Percentiles rank a stretch among this genome's conserved stretches.
Evolutionary conservation across 2,888 invertebrate genomes (phyloP).

Genomic region (Parnassius smintheus): DNA sequence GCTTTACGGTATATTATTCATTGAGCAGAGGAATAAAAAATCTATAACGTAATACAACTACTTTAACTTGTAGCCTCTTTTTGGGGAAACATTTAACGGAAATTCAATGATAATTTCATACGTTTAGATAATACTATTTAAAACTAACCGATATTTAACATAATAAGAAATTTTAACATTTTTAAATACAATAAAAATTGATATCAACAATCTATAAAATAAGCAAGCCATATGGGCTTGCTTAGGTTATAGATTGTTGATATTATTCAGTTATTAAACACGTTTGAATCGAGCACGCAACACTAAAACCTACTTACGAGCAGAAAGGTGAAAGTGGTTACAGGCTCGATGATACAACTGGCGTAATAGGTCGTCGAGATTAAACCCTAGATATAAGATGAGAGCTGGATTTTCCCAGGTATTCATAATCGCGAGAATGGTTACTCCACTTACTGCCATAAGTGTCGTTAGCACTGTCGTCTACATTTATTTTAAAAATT

Average conservation of each 20-base stretch:
- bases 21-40: too few species aligned
- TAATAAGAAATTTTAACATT: not conserved
- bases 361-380: constrained; percentile 63
- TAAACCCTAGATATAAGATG: constrained; percentile 40
- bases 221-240: not conserved
- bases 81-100: too few species aligned
- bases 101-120: too few species aligned
- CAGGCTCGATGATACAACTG: constrained; percentile 58
- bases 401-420: constrained; percentile 29
- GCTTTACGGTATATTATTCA: too few species aligned
- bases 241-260: too few species aligned
- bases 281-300: constrained; percentile 30
- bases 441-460: constrained; percentile 17
- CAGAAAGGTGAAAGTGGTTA: constrained; percentile 58
- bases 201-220: not conserved
- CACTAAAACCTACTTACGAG: constrained; percentile 46
- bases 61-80: too few species aligned
- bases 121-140: too few species aligned
- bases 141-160: too few species aligned
- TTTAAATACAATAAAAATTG: constrained; percentile 1
- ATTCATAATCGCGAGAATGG: constrained; percentile 16
- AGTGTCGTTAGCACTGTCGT: not conserved
- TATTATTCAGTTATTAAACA: constrained; percentile 22
- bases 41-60: too few species aligned
- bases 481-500: too few species aligned